These are phyloP conservation scores for Salarias fasciatus DNA, from an alignment of 2,797 vertebrate species.

Conservation along the genomic window DNA sequence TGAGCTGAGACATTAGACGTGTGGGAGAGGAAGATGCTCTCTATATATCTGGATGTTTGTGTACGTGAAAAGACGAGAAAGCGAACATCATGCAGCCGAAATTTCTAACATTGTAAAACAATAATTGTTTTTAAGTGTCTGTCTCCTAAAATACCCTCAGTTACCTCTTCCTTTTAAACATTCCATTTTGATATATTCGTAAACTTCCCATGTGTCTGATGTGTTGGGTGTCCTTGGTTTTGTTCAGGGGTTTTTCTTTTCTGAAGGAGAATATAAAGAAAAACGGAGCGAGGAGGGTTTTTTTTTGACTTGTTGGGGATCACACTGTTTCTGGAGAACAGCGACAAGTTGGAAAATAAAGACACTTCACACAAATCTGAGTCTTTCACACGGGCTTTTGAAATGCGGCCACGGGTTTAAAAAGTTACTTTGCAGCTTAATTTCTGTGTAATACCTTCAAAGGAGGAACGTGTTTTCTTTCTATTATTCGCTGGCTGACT, in stretches of 20 bases:
- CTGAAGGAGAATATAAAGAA: neutral
- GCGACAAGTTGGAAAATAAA: slow-evolving; percentile 11
- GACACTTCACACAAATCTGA: neutral
- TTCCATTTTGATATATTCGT: neutral
- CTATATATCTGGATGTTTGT: too few species aligned
- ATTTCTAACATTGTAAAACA: too few species aligned
- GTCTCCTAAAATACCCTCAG: too few species aligned
- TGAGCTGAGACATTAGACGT: too few species aligned
- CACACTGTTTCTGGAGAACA: neutral
- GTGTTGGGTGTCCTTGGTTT: neutral
- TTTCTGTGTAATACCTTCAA: slow-evolving; percentile 51
- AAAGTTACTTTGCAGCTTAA: slow-evolving; percentile 33
- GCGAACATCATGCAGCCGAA: too few species aligned
- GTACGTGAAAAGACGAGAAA: too few species aligned
- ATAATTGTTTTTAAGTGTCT: too few species aligned
- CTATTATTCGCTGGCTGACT: slow-evolving; percentile 33
- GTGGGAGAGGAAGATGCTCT: too few species aligned
- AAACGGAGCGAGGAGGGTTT: neutral
- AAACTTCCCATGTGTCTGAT: neutral
- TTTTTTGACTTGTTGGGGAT: slow-evolving; percentile 11
- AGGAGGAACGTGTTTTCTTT: slow-evolving; percentile 14
- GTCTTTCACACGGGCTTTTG: slow-evolving; percentile 18
- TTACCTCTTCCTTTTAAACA: neutral
- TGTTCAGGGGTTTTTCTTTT: neutral
- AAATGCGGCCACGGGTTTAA: slow-evolving; percentile 27